Evolutionary conservation across 2,888 invertebrate genomes (phyloP), one percentile per base, ranked within the genome.

Genomic region (Brachyptera risi): DNA sequence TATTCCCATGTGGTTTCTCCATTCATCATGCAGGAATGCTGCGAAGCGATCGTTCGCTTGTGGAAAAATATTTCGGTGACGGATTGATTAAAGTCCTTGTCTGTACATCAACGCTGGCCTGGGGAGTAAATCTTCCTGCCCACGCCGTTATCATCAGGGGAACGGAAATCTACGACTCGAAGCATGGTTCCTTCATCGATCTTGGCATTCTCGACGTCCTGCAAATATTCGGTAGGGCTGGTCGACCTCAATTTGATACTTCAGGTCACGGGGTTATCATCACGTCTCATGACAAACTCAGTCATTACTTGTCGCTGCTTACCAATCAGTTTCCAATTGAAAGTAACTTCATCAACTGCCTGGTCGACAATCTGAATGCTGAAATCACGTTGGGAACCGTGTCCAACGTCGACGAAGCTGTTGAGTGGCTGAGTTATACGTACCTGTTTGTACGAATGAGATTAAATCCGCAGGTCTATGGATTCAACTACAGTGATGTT

Each of bases 121-220:
- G 99, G 99, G 99, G 99, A 68, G 98, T 99, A 3, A 99, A 99
- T 78, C 80, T 99, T 66, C 99, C 99, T 0, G 99, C 99, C 0
- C 97, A 98, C 74, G 97, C 95, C 27, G 98, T 99, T 65, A 86
- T 99, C 54, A 96, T 96, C 66, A 87, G 91, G 76, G 95, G 96
- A 26, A 99, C 99, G 7, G 95, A 96, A 74, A 90, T 99, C 66
- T 99, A 99, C 75, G 96, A 99, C 77, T 89, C 97, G 23, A 93
- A 94, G 67, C 91, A 90, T 71, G 96, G 98, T 2, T 82, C 89
- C 0, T 97, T 95, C 76, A 88, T 97, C 0, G 96, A 99, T 74
- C 80, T 99, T 44, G 95, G 96, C 61, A 96, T 99, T 69, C 79
- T 99, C 65, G 99, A 99, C 75, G 98, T 99, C 42, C 80, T 96